A percentile compares a stretch with the other conserved stretches of the same genome.
Conservation (phyloP, 1,140 invertebrate genomes). For the Drosophila nannoptera region DNA sequence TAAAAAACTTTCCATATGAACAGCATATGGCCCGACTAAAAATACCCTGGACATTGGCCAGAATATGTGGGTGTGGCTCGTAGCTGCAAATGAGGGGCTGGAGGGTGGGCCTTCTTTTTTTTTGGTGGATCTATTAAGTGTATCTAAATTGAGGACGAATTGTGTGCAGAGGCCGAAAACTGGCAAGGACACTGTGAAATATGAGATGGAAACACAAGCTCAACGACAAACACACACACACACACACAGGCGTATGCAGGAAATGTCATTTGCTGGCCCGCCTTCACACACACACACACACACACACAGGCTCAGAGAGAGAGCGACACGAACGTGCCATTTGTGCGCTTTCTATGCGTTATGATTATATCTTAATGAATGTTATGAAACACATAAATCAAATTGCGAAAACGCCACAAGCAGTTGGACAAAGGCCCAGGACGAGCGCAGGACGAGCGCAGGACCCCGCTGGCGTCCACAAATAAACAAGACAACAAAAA, state of each 20-base stretch:
- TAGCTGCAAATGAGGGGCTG: not conserved
- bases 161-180: constrained; percentile 11
- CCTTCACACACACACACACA: not conserved
- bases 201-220: constrained; percentile 1
- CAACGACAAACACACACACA: constrained; percentile 9
- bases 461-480: constrained; percentile 20
- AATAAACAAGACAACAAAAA: constrained; percentile 42
- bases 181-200: constrained; percentile 25
- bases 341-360: constrained; percentile 63
- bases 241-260: constrained; percentile 2
- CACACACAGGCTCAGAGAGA: not conserved
- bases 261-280: not conserved
- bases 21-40: not conserved
- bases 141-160: constrained; percentile 24
- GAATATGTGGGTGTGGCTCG: too few relatives aligned
- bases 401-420: constrained; percentile 72
- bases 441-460: not conserved
- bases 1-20: too few relatives aligned
- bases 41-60: not conserved
- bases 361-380: constrained; percentile 76
- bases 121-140: constrained; percentile 16
- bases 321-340: constrained; percentile 19
- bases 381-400: constrained; percentile 75
- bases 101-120: not conserved
- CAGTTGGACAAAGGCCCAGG: constrained; percentile 60